phyloP scores from a whole-genome alignment of 2,797 vertebrate species.

The Choloepus didactylus region DNA sequence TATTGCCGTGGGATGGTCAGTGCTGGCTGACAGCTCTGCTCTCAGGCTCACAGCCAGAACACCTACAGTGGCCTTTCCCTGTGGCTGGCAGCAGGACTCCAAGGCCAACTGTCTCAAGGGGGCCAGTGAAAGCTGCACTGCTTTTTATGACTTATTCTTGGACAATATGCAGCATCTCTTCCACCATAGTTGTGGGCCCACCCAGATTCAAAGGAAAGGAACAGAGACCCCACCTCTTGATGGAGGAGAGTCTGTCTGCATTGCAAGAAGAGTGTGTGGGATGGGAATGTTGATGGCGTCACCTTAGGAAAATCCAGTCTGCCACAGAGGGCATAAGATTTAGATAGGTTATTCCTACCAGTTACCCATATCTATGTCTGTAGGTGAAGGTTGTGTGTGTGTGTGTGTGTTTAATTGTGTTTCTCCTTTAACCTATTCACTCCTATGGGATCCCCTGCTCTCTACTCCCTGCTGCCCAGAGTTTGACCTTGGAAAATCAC shows the following conservation, averaged over 20 bases:
- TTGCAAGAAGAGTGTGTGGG: not conserved
- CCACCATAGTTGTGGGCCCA: not conserved
- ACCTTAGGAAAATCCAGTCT: conserved; percentile 4
- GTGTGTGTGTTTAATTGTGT: not conserved
- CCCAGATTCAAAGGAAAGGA: not conserved
- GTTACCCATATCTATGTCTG: not conserved
- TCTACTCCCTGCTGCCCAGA: not conserved
- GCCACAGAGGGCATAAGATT: not conserved
- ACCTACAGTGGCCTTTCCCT: not conserved
- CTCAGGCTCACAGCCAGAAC: not conserved
- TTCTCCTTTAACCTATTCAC: conserved; percentile 46
- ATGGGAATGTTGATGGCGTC: not conserved
- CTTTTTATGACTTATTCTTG: not conserved
- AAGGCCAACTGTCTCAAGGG: not conserved
- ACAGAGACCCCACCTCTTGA: not conserved
- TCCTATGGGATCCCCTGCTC: not conserved
- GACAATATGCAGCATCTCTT: not conserved
- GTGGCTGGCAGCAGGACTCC: not conserved
- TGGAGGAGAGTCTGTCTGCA: not conserved
- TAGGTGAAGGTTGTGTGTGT: not conserved
- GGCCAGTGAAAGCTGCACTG: not conserved
- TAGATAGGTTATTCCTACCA: not conserved
- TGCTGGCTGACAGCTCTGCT: not conserved
- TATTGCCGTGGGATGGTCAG: not conserved
- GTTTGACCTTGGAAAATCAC: conserved; percentile 55